These are phyloP conservation scores for Chaetorhynchus papuensis DNA, from an alignment of 2,113 vertebrate species.

Conservation along the genomic window DNA sequence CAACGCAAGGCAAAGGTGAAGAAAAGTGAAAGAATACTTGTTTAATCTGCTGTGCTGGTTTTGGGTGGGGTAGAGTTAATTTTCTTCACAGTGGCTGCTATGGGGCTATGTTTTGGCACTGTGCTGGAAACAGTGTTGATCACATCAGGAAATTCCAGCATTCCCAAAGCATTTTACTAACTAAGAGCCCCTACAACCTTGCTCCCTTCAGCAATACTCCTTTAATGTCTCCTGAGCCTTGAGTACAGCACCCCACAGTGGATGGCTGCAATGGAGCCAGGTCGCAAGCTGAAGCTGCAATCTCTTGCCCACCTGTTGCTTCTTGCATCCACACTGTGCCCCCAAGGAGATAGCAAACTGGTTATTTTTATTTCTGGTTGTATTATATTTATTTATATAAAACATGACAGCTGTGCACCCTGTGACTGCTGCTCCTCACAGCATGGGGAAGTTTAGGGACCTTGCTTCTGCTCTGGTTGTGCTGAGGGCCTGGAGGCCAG, in stretches of 20 bases:
- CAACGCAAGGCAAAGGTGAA: background rate
- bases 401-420: background rate
- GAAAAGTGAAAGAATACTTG: background rate
- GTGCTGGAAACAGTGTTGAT: background rate
- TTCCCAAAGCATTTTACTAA: background rate
- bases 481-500: background rate
- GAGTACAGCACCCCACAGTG: conserved; percentile 2
- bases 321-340: background rate
- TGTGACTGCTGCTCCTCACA: background rate
- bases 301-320: background rate
- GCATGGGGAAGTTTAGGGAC: background rate
- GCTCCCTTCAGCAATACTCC: background rate
- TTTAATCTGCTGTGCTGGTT: background rate
- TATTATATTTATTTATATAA: no score
- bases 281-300: background rate
- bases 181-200: background rate
- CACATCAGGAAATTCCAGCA: background rate
- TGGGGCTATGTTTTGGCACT: background rate
- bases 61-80: background rate
- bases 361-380: background rate
- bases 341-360: background rate
- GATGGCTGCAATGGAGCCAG: background rate
- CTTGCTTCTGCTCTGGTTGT: background rate
- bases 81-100: background rate
- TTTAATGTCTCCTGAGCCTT: background rate